These are phyloP conservation scores for Halcyon smyrnensis DNA, from an alignment of 2,797 vertebrate species.

Conservation along the genomic window DNA sequence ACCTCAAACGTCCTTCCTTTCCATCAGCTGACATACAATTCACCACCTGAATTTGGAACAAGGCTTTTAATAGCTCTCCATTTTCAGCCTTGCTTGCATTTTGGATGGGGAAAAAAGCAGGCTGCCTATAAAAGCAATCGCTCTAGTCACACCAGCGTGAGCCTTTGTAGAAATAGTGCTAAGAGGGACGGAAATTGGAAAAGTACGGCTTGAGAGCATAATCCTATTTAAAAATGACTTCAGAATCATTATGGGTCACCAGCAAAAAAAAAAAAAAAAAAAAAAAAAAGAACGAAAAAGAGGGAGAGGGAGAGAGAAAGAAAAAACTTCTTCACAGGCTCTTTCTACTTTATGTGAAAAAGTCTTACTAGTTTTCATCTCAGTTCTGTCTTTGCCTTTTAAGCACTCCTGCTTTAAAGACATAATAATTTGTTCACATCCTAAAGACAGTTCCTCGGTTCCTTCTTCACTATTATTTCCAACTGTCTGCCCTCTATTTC, in stretches of 20 bases:
- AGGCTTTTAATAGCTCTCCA: not conserved
- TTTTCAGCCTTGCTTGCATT: not conserved
- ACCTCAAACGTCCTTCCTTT: not conserved
- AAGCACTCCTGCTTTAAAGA: not conserved
- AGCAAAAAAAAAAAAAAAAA: not conserved
- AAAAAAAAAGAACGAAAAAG: no score
- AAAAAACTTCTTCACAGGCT: not conserved
- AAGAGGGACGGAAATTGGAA: not conserved
- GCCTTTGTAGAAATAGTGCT: not conserved
- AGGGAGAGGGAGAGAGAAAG: no score
- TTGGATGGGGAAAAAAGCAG: not conserved
- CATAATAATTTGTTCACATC: not conserved
- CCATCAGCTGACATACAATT: not conserved
- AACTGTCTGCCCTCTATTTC: not conserved
- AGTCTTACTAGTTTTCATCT: not conserved
- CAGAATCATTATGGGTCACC: not conserved
- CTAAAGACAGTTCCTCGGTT: not conserved
- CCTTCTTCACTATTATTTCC: not conserved
- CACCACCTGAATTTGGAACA: not conserved
- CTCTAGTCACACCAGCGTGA: not conserved
- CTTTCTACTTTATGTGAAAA: not conserved
- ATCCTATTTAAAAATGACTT: not conserved
- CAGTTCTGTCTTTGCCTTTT: not conserved
- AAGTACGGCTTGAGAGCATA: not conserved
- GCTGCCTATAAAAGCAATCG: not conserved